Conservation (phyloP, 2,797 vertebrate genomes). For the Smutsia gigantea region DNA sequence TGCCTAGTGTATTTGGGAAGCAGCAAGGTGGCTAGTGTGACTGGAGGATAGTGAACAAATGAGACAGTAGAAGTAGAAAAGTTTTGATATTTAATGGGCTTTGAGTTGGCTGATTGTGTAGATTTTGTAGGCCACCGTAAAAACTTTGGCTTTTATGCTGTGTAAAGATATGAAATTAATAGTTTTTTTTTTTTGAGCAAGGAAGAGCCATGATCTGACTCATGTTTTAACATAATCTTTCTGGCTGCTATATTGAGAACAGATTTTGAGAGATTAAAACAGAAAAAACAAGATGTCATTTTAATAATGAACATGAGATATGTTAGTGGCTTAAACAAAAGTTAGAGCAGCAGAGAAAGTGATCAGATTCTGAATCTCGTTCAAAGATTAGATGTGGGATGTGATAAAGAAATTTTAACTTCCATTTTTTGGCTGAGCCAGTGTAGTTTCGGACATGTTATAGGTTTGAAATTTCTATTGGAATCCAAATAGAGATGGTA, state of each 20-base stretch:
- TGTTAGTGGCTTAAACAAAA: background rate
- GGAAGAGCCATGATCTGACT: background rate
- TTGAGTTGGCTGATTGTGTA: background rate
- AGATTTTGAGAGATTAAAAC: background rate
- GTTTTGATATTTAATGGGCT: background rate
- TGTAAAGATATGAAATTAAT: conserved; percentile 6
- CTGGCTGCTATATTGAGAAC: background rate
- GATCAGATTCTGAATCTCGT: background rate
- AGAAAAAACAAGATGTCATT: background rate
- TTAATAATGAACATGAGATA: conserved; percentile 16
- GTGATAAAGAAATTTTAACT: background rate
- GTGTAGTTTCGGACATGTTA: background rate
- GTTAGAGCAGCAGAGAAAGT: background rate
- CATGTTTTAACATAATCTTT: conserved; percentile 28
- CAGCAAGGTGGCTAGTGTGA: background rate
- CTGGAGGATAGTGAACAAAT: background rate
- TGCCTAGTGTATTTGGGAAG: background rate
- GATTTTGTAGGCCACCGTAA: background rate
- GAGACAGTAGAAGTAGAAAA: background rate
- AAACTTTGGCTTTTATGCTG: conserved; percentile 10
- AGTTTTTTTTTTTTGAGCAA: background rate
- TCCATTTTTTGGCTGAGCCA: background rate
- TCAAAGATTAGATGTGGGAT: background rate
- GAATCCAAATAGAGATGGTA: background rate
- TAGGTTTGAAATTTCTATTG: background rate